A percentile compares a stretch with the other conserved stretches of the same genome.
Evolutionary conservation across 2,797 vertebrate species (phyloP).

Genomic region (Smutsia temminckii): DNA sequence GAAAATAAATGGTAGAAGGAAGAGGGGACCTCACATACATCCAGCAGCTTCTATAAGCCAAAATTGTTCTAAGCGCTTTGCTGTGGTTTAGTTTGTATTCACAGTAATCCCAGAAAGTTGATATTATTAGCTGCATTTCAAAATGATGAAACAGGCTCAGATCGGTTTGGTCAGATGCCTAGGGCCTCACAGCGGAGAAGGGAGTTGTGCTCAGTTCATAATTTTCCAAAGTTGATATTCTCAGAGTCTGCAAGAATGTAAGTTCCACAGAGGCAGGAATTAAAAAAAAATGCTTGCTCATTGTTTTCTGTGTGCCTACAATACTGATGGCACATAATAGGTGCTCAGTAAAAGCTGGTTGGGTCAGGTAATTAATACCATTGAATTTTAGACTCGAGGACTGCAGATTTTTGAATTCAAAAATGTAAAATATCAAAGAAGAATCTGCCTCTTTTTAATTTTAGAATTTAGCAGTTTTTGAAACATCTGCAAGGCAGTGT

Average conservation of each 20-base stretch:
- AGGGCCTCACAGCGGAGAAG: neutral
- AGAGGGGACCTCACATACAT: neutral
- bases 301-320: neutral
- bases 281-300: neutral
- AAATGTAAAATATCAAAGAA: neutral
- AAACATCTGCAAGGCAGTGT: neutral
- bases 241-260: neutral
- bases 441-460: neutral
- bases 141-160: neutral
- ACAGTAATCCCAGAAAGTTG: neutral
- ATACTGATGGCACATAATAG: neutral
- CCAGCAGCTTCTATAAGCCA: neutral
- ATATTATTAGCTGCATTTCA: neutral
- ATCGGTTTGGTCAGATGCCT: neutral
- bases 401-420: neutral
- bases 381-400: neutral
- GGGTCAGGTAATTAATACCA: neutral
- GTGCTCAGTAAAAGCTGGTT: neutral
- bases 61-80: neutral
- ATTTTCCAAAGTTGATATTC: neutral
- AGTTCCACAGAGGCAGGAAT: neutral
- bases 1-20: neutral
- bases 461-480: constrained; percentile 23
- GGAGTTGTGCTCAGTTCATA: neutral
- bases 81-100: neutral